phyloP scores from a whole-genome alignment of 30 jellyfish, hydroid and myxozoan species.

The Sanderia malayensis region DNA sequence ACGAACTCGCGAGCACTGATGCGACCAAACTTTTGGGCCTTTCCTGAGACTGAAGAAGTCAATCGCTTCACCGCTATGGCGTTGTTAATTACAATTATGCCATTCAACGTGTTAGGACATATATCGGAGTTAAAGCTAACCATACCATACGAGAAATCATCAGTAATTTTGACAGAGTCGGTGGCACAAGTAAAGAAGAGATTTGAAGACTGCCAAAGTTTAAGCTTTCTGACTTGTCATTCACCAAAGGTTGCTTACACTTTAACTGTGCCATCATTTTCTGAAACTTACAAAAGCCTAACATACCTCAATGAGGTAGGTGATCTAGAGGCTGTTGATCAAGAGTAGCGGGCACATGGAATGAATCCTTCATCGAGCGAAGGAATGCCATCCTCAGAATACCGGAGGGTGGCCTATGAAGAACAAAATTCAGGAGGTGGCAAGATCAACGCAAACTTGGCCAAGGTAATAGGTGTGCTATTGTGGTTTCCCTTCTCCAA shows the following conservation, averaged over 20 bases:
- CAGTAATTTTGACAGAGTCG: too few species aligned
- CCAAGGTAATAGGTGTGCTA: conserved; percentile 13
- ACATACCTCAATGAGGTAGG: conserved; percentile 17
- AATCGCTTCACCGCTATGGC: too few species aligned
- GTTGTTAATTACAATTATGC: too few species aligned
- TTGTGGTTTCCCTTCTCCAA: conserved; percentile 37
- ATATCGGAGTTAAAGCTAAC: too few species aligned
- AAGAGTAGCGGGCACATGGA: conserved; percentile 44
- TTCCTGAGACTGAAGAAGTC: too few species aligned
- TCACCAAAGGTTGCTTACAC: conserved; percentile 4
- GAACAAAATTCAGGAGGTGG: background rate
- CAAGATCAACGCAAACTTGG: conserved; percentile 1
- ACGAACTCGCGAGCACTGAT: too few species aligned
- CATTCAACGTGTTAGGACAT: too few species aligned
- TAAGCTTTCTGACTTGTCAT: background rate
- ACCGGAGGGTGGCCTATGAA: background rate
- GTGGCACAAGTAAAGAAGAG: conserved; percentile 10
- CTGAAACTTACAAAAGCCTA: conserved; percentile 14
- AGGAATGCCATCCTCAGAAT: conserved; percentile 7
- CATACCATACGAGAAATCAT: too few species aligned
- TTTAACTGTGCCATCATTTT: conserved; percentile 20
- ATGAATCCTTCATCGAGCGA: background rate
- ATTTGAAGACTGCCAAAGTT: conserved; percentile 12
- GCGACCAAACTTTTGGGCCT: too few species aligned
- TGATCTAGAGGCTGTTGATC: conserved; percentile 14